These are phyloP conservation scores for Caenorhabditis sulstoni DNA, from an alignment of 2,888 invertebrate species.

Conservation along the genomic window DNA sequence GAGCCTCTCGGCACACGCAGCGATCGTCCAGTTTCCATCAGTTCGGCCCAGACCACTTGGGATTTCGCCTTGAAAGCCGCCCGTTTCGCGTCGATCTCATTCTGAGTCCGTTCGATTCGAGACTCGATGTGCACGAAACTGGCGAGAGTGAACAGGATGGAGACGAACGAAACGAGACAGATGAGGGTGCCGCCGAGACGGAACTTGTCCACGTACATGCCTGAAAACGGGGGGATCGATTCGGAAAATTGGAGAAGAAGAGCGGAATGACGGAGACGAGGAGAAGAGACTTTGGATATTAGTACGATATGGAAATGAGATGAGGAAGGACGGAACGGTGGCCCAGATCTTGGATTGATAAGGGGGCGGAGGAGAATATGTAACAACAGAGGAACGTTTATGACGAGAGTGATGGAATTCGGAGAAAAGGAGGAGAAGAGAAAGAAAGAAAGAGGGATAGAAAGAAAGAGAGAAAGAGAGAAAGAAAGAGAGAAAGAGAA, in stretches of 20 bases:
- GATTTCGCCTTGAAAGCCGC: constrained; percentile 57
- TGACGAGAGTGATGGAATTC: too few relatives aligned
- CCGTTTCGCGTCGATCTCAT: constrained; percentile 50
- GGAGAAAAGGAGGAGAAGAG: too few relatives aligned
- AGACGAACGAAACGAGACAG: constrained; percentile 23
- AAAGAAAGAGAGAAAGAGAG: too few relatives aligned
- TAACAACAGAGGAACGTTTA: too few relatives aligned
- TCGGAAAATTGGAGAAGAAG: background rate
- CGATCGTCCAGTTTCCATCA: constrained; percentile 56
- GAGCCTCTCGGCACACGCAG: constrained; percentile 62
- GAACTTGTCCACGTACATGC: constrained; percentile 32
- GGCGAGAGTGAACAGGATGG: background rate
- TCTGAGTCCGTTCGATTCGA: constrained; percentile 32
- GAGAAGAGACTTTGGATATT: background rate
- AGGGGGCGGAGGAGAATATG: too few relatives aligned
- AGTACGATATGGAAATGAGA: constrained; percentile 12
- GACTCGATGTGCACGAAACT: constrained; percentile 21
- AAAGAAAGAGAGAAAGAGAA: too few relatives aligned
- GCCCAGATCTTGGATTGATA: too few relatives aligned
- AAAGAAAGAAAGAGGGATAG: too few relatives aligned
- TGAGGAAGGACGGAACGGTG: background rate
- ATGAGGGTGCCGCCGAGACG: constrained; percentile 30
- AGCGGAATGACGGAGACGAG: too few relatives aligned
- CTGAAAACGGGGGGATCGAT: background rate
- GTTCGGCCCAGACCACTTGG: constrained; percentile 66